Evolutionary conservation across 2,113 vertebrate genomes (phyloP).

Genomic region (Mobula hypostoma): DNA sequence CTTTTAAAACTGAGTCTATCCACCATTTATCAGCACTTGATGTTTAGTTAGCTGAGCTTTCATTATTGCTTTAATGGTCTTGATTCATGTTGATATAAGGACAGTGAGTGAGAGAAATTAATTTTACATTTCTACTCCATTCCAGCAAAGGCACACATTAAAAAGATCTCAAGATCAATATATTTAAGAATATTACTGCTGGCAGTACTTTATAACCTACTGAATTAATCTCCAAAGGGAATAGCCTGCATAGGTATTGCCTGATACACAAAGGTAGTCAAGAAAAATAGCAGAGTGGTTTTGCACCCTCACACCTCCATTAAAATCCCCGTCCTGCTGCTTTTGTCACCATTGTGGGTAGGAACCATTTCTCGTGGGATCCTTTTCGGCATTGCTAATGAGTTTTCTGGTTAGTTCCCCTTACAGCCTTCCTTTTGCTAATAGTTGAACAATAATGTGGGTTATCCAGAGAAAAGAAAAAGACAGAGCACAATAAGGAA

Average conservation of each 20-base stretch:
- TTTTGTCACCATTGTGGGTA: not conserved
- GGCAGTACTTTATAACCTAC: not conserved
- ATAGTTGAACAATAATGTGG: not conserved
- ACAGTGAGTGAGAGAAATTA: not conserved
- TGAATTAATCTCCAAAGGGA: conserved; percentile 12
- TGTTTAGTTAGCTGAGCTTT: not conserved
- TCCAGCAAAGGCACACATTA: not conserved
- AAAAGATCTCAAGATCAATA: not conserved
- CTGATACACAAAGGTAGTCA: not conserved
- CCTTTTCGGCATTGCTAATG: not conserved
- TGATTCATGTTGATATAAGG: conserved; percentile 12
- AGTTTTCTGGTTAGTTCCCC: not conserved
- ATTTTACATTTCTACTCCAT: not conserved
- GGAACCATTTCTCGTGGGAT: not conserved
- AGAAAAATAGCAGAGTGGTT: not conserved
- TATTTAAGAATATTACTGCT: not conserved
- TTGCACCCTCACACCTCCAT: not conserved
- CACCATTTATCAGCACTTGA: not conserved
- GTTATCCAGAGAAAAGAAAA: not conserved
- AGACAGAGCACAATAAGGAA: not conserved
- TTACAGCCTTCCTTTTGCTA: not conserved
- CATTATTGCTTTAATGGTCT: not conserved
- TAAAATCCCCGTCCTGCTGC: not conserved
- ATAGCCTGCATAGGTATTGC: not conserved
- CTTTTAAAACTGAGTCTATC: not conserved